Percentiles rank a stretch among this genome's conserved stretches.
Conservation (phyloP, 64 coral and sea anemone species). For the Stichodactyla helianthus region DNA sequence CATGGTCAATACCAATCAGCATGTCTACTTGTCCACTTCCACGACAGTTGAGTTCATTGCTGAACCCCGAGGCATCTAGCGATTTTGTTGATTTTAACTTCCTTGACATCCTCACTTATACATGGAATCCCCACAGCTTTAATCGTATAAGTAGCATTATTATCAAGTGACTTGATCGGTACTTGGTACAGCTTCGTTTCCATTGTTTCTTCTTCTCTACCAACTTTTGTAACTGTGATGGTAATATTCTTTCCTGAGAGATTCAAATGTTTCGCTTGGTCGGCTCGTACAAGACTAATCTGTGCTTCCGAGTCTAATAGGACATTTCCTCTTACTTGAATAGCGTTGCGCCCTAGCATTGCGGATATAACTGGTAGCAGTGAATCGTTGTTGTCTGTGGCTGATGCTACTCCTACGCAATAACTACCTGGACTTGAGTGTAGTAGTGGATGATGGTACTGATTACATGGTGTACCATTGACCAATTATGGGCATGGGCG, state of each 20-base stretch:
- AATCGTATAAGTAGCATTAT: slow-evolving; percentile 2
- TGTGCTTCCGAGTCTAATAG: slow-evolving; percentile 33
- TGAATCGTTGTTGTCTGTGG: neutral
- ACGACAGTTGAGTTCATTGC: slow-evolving; percentile 30
- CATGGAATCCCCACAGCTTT: slow-evolving; percentile 53
- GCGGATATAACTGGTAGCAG: slow-evolving; percentile 22
- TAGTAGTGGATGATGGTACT: slow-evolving; percentile 29
- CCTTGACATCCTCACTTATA: slow-evolving; percentile 38
- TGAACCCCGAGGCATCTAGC: slow-evolving; percentile 27
- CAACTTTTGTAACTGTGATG: slow-evolving; percentile 31
- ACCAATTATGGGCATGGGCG: slow-evolving; percentile 3
- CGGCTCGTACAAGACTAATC: slow-evolving; percentile 2
- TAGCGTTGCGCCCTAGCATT: neutral
- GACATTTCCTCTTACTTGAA: neutral
- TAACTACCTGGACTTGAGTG: neutral
- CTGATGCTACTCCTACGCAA: neutral
- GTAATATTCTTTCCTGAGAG: slow-evolving; percentile 20
- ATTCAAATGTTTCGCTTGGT: neutral
- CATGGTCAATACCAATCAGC: slow-evolving; percentile 38
- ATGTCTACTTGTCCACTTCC: slow-evolving; percentile 15
- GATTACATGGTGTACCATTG: neutral
- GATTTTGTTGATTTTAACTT: neutral
- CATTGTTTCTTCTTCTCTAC: slow-evolving; percentile 45
- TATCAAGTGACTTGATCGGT: neutral
- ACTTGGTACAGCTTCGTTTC: slow-evolving; percentile 27